phyloP scores from a whole-genome alignment of 2,888 invertebrate species.

The Lamellibrachia columna region DNA sequence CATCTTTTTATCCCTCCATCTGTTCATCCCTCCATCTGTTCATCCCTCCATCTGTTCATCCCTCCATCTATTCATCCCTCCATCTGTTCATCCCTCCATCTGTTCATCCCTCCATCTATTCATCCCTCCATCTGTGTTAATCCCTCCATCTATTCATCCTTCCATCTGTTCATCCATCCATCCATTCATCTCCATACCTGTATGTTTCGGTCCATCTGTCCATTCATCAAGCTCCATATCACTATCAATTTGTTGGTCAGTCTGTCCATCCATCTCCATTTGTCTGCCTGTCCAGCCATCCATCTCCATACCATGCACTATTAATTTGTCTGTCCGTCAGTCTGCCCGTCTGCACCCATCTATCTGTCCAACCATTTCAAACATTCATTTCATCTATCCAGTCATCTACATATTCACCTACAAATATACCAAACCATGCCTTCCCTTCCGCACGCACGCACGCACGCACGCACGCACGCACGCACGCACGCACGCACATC shows the following conservation, averaged over 20 bases:
- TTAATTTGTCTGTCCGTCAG: neutral
- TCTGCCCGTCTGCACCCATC: too few relatives aligned
- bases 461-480: constrained; percentile 17
- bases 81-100: too few relatives aligned
- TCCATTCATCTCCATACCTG: neutral
- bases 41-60: too few relatives aligned
- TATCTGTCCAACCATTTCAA: too few relatives aligned
- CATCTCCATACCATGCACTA: neutral
- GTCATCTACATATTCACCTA: too few relatives aligned
- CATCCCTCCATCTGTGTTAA: too few relatives aligned
- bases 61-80: too few relatives aligned
- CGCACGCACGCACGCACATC: neutral
- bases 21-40: neutral
- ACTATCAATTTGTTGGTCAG: neutral
- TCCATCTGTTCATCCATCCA: too few relatives aligned
- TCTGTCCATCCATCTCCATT: neutral
- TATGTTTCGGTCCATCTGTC: neutral
- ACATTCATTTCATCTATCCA: too few relatives aligned
- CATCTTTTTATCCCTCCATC: neutral
- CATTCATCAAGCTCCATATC: neutral
- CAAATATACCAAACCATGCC: too few relatives aligned
- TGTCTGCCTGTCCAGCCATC: neutral
- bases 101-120: too few relatives aligned
- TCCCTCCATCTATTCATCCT: too few relatives aligned
- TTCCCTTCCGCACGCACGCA: neutral